A percentile compares a stretch with the other conserved stretches of the same genome.
Evolutionary conservation across 2,888 invertebrate species (phyloP).

Genomic region (Rambutsinella grinnellia): DNA sequence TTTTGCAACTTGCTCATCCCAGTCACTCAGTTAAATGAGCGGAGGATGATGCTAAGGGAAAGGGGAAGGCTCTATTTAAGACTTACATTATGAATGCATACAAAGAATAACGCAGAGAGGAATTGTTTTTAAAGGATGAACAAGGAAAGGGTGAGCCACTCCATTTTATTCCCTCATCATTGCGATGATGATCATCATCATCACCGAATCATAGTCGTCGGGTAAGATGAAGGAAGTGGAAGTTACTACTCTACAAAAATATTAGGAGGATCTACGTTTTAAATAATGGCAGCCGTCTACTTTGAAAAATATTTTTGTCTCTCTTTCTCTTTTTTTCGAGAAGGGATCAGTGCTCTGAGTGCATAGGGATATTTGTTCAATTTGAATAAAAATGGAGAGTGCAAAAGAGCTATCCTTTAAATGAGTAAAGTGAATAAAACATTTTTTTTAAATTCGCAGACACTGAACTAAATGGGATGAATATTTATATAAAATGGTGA

Average conservation of each 20-base stretch:
- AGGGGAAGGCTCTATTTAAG: not conserved
- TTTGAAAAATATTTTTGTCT: not conserved
- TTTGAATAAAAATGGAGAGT: too few species aligned
- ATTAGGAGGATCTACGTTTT: too few species aligned
- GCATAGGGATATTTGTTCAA: too few species aligned
- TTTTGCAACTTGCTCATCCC: not conserved
- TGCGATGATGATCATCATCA: not conserved
- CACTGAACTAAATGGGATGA: too few species aligned
- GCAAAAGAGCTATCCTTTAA: too few species aligned
- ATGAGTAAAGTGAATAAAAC: too few species aligned
- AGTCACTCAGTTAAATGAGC: not conserved
- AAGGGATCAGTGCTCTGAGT: too few species aligned
- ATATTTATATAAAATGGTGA: too few species aligned
- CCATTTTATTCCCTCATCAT: not conserved
- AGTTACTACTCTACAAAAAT: too few species aligned
- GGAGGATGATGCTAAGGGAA: conserved; percentile 1
- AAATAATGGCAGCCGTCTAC: not conserved
- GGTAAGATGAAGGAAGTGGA: too few species aligned
- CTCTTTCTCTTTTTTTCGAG: not conserved
- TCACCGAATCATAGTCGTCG: too few species aligned
- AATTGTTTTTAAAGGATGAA: not conserved
- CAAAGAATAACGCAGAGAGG: not conserved
- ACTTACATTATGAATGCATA: conserved; percentile 28
- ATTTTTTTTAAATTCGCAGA: too few species aligned
- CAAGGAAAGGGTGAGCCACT: not conserved